phyloP scores from a whole-genome alignment of 2,888 invertebrate genomes.

The Ischnura elegans region DNA sequence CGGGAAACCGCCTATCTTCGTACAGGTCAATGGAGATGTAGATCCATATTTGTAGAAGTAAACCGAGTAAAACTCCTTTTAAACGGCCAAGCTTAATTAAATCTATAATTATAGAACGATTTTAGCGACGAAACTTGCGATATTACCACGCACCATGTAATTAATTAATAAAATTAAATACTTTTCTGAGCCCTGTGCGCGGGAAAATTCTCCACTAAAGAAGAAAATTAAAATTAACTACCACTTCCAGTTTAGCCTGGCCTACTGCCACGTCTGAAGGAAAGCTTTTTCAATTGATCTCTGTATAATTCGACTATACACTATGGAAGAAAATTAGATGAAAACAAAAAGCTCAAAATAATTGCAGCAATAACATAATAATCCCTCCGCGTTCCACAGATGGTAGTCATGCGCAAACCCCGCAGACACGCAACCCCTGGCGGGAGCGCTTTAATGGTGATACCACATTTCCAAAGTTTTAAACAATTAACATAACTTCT shows the following conservation, averaged over 20 bases:
- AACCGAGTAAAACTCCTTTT: background rate
- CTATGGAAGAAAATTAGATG: background rate
- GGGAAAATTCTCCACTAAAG: background rate
- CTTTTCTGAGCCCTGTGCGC: background rate
- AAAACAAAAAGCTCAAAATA: background rate
- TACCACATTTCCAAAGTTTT: background rate
- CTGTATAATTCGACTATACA: background rate
- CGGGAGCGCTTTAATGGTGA: background rate
- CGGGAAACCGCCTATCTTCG: constrained; percentile 53
- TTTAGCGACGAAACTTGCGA: background rate
- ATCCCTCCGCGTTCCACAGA: constrained; percentile 13
- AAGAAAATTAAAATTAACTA: background rate
- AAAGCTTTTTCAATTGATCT: background rate
- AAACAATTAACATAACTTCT: too few species aligned
- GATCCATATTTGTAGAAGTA: constrained; percentile 32
- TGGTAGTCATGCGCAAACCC: background rate
- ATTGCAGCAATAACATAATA: background rate
- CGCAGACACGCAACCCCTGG: background rate
- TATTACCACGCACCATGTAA: background rate
- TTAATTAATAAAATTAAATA: background rate
- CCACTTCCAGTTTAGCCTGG: background rate
- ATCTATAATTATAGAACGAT: background rate
- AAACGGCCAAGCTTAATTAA: background rate
- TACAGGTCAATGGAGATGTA: constrained; percentile 64
- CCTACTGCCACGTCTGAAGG: background rate